Evolutionary conservation across 2,113 vertebrate genomes (phyloP).

Genomic region (Ptychochromis oligacanthus): DNA sequence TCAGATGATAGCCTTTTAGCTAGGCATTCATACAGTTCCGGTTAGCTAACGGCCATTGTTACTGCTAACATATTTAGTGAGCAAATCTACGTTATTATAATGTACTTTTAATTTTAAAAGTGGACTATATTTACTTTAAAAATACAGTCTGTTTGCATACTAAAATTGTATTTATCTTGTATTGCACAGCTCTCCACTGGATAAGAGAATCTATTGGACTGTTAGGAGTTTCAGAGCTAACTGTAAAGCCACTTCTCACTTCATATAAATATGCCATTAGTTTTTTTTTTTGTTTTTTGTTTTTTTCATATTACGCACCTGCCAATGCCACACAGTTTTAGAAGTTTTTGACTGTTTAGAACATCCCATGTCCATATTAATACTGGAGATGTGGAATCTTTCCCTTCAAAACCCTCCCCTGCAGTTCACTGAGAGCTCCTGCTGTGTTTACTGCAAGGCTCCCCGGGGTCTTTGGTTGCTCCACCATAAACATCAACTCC

Average conservation of each 20-base stretch:
- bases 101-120: not conserved
- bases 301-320: not conserved
- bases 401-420: not conserved
- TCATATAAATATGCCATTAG: not conserved
- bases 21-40: not conserved
- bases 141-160: not conserved
- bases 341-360: not conserved
- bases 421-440: constrained; percentile 72
- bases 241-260: not conserved
- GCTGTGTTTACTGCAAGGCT: constrained; percentile 86
- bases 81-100: not conserved
- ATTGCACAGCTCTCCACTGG: not conserved
- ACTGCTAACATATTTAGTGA: not conserved
- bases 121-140: not conserved
- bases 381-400: not conserved
- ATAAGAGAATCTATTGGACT: not conserved
- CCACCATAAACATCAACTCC: constrained; percentile 89
- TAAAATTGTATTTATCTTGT: not conserved
- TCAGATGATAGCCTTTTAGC: not conserved
- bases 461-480: constrained; percentile 84
- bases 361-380: not conserved
- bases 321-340: constrained; percentile 5
- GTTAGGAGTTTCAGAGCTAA: constrained; percentile 7
- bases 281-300: not conserved
- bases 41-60: not conserved